Conservation (phyloP, 2,888 invertebrate species). For the Ligdia adustata region DNA sequence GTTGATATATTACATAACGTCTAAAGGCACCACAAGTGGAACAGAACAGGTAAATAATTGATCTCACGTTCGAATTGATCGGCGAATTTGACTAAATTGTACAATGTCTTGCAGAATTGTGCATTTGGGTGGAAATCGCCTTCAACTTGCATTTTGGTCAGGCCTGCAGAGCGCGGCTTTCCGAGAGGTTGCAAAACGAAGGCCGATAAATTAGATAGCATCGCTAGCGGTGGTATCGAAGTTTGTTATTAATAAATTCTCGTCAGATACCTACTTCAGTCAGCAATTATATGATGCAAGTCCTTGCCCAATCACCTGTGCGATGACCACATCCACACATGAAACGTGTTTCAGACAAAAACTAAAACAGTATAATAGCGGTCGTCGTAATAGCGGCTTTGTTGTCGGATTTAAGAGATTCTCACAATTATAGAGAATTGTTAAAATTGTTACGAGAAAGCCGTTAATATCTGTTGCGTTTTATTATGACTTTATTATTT, state of each 20-base stretch:
- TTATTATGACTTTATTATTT: constrained; percentile 8
- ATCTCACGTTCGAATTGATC: constrained; percentile 76
- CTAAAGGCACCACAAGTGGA: constrained; percentile 43
- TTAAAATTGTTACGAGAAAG: constrained; percentile 54
- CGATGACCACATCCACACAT: constrained; percentile 41
- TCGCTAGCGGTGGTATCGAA: constrained; percentile 17
- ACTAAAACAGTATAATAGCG: constrained; percentile 29
- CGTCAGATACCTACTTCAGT: neutral
- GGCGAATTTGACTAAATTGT: constrained; percentile 55
- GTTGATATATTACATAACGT: constrained; percentile 57
- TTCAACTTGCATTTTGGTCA: constrained; percentile 44
- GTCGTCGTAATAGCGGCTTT: constrained; percentile 54
- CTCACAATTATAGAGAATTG: constrained; percentile 54
- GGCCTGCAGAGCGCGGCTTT: constrained; percentile 41
- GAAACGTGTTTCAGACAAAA: constrained; percentile 27
- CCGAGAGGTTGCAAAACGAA: constrained; percentile 43
- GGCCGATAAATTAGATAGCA: constrained; percentile 38
- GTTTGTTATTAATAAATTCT: constrained; percentile 18
- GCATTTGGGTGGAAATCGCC: constrained; percentile 37
- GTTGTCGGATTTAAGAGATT: constrained; percentile 51
- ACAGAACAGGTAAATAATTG: constrained; percentile 67
- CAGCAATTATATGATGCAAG: constrained; percentile 6
- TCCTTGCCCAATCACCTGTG: constrained; percentile 13
- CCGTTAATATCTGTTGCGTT: constrained; percentile 37
- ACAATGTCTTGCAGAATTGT: constrained; percentile 48